Evolutionary conservation across 30 jellyfish, hydroid and myxozoan genomes (phyloP).

Genomic region (Aurelia sp.): DNA sequence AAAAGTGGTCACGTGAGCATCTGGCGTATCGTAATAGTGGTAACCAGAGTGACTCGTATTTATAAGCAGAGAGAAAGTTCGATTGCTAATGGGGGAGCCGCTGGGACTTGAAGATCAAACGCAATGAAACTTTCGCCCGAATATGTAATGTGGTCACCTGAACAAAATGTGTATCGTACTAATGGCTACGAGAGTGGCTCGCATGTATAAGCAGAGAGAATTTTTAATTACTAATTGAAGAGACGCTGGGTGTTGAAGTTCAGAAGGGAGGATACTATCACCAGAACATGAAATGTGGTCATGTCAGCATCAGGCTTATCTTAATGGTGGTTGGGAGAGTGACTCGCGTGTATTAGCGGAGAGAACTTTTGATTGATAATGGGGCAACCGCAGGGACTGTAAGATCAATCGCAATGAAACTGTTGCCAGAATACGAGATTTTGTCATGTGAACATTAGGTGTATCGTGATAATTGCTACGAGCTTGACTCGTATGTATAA

Average conservation of each 20-base stretch:
- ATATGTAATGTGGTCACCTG: slow-evolving; percentile 59
- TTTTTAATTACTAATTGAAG: not conserved
- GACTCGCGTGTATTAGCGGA: not conserved
- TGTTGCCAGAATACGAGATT: slow-evolving; percentile 25
- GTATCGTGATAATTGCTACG: slow-evolving; percentile 16
- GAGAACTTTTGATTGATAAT: too few relatives aligned
- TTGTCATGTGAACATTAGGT: slow-evolving; percentile 37
- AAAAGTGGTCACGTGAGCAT: slow-evolving; percentile 59
- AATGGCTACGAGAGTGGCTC: slow-evolving; percentile 61
- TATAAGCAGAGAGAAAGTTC: too few relatives aligned
- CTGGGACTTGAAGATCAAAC: not conserved
- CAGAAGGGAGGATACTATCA: not conserved
- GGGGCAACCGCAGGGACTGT: not conserved
- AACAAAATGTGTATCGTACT: not conserved
- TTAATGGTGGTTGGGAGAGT: slow-evolving; percentile 37
- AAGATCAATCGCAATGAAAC: not conserved
- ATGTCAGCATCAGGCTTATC: not conserved
- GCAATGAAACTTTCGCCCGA: not conserved
- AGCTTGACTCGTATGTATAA: slow-evolving; percentile 61
- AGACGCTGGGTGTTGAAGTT: too few relatives aligned
- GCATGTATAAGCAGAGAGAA: slow-evolving; percentile 8
- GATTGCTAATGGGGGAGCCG: not conserved
- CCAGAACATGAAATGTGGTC: slow-evolving; percentile 59
- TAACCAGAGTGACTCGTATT: slow-evolving; percentile 38
- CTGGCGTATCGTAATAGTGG: slow-evolving; percentile 4